Base-by-base conservation (phyloP, 2,888 invertebrate genomes). In the Papilio gigon region DNA sequence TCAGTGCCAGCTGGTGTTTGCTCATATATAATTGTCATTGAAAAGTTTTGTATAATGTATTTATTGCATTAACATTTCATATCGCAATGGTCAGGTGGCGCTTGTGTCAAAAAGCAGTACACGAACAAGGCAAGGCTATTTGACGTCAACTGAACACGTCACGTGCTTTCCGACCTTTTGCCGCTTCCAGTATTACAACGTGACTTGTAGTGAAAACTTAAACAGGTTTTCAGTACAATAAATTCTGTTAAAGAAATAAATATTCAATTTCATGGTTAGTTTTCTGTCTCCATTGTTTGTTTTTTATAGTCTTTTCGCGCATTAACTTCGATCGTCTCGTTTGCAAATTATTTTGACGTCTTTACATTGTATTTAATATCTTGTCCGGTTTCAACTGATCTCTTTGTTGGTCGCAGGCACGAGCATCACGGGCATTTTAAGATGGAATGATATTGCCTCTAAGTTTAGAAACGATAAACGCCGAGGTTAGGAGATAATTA, bases 121-220 rank as follows among this genome's bases (percentile, higher is more conserved):
- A 68, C 71, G 68, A 73, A 71, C 73, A 71, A 73, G 61, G 72
- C 79, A 78, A 84, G 82, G 81, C 73, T 81, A 73, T 65, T 78
- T 79, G 80, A 84, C 84, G 85, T 84, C 81, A 80, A 72, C 72
- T 74, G 70, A 77, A 56, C 53, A n/a, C 53, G 81, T 86, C 85
- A 86, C 86, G 86, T 81, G 86, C 79, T 44, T 67, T 62, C 47
- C 77, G 82, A 79, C 86, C 85, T 86, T 83, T 77, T 77, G 76
- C 71, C 71, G 74, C 72, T 71, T 72, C 47, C 70, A n/a, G n/a
- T 73, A 67, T 63, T 64, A 71, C 71, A 71, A 63, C 68, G 73
- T 71, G 56, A 58, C 47, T 37, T 37, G 25, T 59, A 40, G 69
- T 71, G 69, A 70, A 75, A 73, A 68, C 58, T 14, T 69, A 35